Base-by-base conservation (phyloP, 2,888 invertebrate genomes). In the Salpingus planirostris region DNA sequence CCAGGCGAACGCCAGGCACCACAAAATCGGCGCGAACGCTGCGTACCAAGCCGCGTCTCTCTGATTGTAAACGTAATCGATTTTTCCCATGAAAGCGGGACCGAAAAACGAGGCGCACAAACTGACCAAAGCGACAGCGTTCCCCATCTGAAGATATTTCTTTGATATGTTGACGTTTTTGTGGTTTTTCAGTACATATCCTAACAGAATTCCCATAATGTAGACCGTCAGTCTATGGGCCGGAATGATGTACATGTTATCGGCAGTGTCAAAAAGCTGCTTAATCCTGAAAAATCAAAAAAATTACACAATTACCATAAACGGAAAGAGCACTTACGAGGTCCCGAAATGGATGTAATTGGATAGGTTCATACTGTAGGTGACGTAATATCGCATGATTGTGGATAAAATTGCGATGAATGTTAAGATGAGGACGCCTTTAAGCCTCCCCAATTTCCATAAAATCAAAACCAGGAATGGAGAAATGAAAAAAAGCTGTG, bases 1-100 rank as follows among this genome's bases (percentile, higher is more conserved):
- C 81, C 81, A 81, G n/a, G 68, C 71, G 47, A 79, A 78, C 37
- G 76, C 65, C 10, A 69, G 60, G 44, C 78, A 78, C 80, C 80
- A 81, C 10, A 74, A 71, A 32, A 80, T 75, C 1, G 80, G 80
- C 2, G 78, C 74, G 44, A 80, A 75, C 2, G 80, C 79, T 8
- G 80, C 78, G 50, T 80, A 81, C 49, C 70, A 68, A 2, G 79
- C 80, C 1, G 78, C 78, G 56, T 80, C 74, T 2, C 66, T 60
- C 1, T 76, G 67, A 50, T 76, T 69, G 44, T 80, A 80, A 4
- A 68, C 59, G 44, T 80, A 79, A 47, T 68, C 60, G 21, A 74
- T 70, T 25, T 67, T 66, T 1, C 78, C 75, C 79, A 80, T 80
- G 27, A 70, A 70, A 0, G 78, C 70, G 2, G 79, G 77, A 1